phyloP scores from a whole-genome alignment of 2,888 invertebrate genomes.

The Eupithecia insigniata region DNA sequence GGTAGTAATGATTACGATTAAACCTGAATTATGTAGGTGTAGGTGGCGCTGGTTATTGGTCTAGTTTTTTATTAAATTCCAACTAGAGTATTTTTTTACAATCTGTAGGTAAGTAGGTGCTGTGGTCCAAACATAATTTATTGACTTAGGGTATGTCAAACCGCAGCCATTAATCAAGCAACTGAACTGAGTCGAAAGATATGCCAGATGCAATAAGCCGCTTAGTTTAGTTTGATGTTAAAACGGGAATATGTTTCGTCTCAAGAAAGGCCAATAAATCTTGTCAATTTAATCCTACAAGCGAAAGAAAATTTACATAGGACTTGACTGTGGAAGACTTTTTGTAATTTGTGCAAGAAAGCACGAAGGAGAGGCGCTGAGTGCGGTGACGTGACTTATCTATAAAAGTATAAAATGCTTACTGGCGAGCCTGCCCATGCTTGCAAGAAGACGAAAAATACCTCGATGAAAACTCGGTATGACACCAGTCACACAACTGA shows the following conservation, averaged over 20 bases:
- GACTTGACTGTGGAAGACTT: constrained; percentile 43
- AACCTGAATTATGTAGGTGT: neutral
- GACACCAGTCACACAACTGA: neutral
- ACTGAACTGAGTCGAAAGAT: constrained; percentile 28
- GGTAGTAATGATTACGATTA: neutral
- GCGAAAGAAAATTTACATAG: constrained; percentile 52
- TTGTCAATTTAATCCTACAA: constrained; percentile 58
- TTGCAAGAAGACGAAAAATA: constrained; percentile 1
- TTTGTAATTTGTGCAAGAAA: constrained; percentile 23
- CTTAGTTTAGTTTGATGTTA: constrained; percentile 47
- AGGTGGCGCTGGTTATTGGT: neutral
- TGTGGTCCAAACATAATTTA: constrained; percentile 1
- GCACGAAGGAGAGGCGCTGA: constrained; percentile 47
- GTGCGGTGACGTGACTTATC: constrained; percentile 74
- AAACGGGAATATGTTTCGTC: constrained; percentile 48
- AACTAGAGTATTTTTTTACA: neutral
- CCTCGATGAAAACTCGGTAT: neutral
- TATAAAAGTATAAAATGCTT: constrained; percentile 48
- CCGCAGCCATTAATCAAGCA: constrained; percentile 19
- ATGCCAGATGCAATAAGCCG: constrained; percentile 46
- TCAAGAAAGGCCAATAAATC: constrained; percentile 57
- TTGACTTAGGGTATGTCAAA: constrained; percentile 9
- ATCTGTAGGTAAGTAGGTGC: neutral
- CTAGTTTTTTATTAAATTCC: neutral
- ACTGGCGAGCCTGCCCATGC: constrained; percentile 25